Conservation (phyloP, 2,888 invertebrate species). For the Drosophila mercatorum region DNA sequence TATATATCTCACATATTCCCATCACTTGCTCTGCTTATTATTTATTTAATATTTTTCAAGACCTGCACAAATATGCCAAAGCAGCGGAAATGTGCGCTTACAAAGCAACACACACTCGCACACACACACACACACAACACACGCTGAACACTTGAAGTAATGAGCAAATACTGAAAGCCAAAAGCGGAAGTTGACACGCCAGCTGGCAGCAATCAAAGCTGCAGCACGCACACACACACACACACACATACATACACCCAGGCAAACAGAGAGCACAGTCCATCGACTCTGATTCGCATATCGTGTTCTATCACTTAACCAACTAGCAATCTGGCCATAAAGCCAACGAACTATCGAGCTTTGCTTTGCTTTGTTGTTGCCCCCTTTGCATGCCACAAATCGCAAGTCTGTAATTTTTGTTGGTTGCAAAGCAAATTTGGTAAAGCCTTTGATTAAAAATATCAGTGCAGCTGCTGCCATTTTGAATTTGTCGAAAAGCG, state of each 20-base stretch:
- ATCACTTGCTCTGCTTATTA: not conserved
- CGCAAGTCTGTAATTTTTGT: conserved; percentile 55
- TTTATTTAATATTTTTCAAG: conserved; percentile 34
- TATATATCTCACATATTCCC: not conserved
- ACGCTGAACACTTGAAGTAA: conserved; percentile 49
- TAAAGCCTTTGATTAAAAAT: conserved; percentile 66
- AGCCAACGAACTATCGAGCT: conserved; percentile 43
- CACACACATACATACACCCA: conserved; percentile 3
- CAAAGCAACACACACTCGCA: conserved; percentile 4
- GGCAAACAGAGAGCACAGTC: not conserved
- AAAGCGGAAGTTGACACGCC: conserved; percentile 49
- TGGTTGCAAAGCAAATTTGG: conserved; percentile 42
- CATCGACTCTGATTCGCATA: conserved; percentile 21
- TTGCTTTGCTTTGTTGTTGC: not conserved
- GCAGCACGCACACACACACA: conserved; percentile 15
- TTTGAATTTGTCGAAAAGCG: conserved; percentile 59
- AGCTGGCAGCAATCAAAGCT: conserved; percentile 20
- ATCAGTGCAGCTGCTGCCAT: conserved; percentile 63
- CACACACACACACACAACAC: conserved; percentile 9
- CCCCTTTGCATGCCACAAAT: conserved; percentile 56
- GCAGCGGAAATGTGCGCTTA: conserved; percentile 43
- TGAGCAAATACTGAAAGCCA: conserved; percentile 58
- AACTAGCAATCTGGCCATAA: conserved; percentile 36
- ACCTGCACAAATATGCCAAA: conserved; percentile 52
- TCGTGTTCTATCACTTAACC: conserved; percentile 50